phyloP scores from a whole-genome alignment of 2,888 invertebrate species.

The Arrhopalites spinosus region DNA sequence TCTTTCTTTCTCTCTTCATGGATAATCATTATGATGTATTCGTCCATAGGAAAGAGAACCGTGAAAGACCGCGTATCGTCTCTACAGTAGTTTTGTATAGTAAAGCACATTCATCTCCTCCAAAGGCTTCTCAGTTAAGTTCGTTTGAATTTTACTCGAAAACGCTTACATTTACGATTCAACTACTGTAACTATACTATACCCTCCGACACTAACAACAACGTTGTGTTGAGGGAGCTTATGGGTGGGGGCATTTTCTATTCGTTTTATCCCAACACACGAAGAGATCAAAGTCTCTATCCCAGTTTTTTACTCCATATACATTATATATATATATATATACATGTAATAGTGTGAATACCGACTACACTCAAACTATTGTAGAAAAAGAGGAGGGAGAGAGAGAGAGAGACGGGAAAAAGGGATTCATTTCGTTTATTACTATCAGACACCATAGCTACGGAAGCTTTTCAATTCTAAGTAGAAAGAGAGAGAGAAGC shows the following conservation, averaged over 20 bases:
- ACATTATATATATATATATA: neutral
- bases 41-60: no score
- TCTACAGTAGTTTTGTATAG: neutral
- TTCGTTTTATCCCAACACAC: constrained; percentile 12
- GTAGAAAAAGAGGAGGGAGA: no score
- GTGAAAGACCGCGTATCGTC: no score
- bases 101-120: neutral
- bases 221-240: neutral
- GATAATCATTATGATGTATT: no score
- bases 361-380: neutral
- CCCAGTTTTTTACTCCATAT: neutral
- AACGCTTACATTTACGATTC: neutral
- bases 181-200: neutral
- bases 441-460: neutral
- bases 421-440: neutral
- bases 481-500: no score
- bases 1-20: no score
- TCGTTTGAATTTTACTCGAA: neutral
- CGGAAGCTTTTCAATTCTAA: constrained; percentile 5
- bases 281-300: constrained; percentile 24
- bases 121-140: neutral
- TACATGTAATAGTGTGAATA: neutral
- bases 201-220: neutral
- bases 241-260: neutral
- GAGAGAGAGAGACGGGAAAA: no score